A percentile compares a stretch with the other conserved stretches of the same genome.
phyloP scores from a whole-genome alignment of 2,113 vertebrate species.

The Onychostruthus taczanowskii region DNA sequence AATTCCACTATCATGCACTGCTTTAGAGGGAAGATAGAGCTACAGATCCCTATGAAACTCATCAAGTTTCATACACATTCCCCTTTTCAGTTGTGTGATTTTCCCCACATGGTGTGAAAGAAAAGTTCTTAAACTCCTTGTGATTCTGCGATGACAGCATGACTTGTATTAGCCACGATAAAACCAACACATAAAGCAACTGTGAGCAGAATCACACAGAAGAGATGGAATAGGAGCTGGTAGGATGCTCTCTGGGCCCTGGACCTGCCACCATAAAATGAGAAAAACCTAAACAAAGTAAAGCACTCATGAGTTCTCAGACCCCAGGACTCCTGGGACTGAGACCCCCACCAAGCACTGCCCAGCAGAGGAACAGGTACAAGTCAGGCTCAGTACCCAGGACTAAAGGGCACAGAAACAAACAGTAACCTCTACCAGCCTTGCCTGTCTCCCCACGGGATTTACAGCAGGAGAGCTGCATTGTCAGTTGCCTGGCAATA shows the following conservation, averaged over 20 bases:
- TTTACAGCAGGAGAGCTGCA: neutral
- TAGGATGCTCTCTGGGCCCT: neutral
- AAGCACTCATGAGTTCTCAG: neutral
- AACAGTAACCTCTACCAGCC: neutral
- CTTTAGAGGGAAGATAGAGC: neutral
- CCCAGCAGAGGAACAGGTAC: neutral
- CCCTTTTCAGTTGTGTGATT: neutral
- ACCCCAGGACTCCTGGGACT: neutral
- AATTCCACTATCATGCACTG: neutral
- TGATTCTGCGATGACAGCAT: neutral
- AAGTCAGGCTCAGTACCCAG: neutral
- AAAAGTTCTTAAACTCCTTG: neutral
- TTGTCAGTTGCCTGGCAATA: neutral
- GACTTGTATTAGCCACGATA: neutral
- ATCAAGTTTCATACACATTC: neutral
- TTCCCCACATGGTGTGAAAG: neutral
- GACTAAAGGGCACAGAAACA: neutral
- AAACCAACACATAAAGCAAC: neutral
- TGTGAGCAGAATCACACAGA: neutral
- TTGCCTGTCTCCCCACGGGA: neutral
- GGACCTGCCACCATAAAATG: neutral
- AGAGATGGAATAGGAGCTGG: fast-evolving
- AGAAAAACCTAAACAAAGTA: neutral
- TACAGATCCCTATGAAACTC: neutral
- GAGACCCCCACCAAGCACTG: neutral